Evolutionary conservation across 2,888 invertebrate species (phyloP).

Genomic region (Tenthredo distinguenda): DNA sequence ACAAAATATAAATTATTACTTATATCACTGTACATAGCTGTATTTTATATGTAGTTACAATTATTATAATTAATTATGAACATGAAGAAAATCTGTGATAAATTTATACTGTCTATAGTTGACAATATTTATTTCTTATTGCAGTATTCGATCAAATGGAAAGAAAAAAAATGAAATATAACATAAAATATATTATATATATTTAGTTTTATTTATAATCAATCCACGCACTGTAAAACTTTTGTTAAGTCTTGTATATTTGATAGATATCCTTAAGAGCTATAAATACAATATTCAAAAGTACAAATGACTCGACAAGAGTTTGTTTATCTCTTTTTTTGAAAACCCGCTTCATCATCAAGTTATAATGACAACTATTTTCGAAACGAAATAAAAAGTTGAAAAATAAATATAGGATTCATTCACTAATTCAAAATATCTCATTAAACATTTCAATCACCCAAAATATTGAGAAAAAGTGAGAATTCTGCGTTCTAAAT

Average conservation of each 20-base stretch:
- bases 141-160: constrained; percentile 47
- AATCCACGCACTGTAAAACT: constrained; percentile 56
- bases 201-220: constrained; percentile 59
- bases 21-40: constrained; percentile 63
- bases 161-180: background rate
- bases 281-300: constrained; percentile 46
- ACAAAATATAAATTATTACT: constrained; percentile 24
- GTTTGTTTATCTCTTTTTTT: background rate
- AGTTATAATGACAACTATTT: background rate
- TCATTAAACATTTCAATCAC: background rate
- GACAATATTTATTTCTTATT: constrained; percentile 68
- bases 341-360: background rate
- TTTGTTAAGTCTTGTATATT: constrained; percentile 61
- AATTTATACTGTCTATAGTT: constrained; percentile 71
- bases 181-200: constrained; percentile 6
- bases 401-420: background rate
- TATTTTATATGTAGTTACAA: constrained; percentile 60
- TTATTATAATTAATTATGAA: constrained; percentile 58
- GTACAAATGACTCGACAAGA: constrained; percentile 39
- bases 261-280: constrained; percentile 56
- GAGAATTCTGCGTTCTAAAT: background rate
- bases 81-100: constrained; percentile 72
- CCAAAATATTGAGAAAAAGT: background rate
- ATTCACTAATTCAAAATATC: too few relatives aligned
- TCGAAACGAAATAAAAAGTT: background rate